Evolutionary conservation across 1,140 invertebrate genomes (phyloP).

Genomic region (Coboldia fuscipes): DNA sequence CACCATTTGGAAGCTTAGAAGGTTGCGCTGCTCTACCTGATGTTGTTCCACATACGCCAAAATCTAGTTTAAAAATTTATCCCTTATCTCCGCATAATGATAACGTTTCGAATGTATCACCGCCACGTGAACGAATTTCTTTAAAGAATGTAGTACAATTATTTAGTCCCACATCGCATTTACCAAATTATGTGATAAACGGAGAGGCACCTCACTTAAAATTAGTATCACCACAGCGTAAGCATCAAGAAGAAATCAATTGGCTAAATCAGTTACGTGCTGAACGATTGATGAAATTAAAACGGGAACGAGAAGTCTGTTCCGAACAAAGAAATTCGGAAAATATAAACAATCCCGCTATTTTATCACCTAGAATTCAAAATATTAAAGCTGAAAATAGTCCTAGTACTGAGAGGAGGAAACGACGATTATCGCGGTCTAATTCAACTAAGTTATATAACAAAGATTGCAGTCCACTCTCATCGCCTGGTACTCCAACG

Average conservation of each 20-base stretch:
- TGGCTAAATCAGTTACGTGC: conserved; percentile 48
- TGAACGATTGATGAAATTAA: conserved; percentile 22
- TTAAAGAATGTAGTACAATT: conserved; percentile 10
- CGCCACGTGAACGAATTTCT: conserved; percentile 4
- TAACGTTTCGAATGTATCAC: not conserved
- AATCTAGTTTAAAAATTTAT: not conserved
- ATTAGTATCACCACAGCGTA: conserved; percentile 41
- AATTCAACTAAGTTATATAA: too few relatives aligned
- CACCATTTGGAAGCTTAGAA: too few relatives aligned
- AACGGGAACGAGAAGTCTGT: not conserved
- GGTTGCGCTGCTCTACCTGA: too few relatives aligned
- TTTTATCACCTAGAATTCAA: too few relatives aligned
- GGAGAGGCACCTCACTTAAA: conserved; percentile 50
- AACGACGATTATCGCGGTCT: too few relatives aligned
- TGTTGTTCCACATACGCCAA: not conserved
- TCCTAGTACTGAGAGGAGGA: too few relatives aligned
- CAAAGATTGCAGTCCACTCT: too few relatives aligned
- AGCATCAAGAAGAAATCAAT: conserved; percentile 34
- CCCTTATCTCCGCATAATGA: conserved; percentile 12
- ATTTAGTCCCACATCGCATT: conserved; percentile 42
- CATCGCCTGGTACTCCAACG: too few relatives aligned
- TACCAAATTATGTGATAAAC: conserved; percentile 54
- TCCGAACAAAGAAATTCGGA: too few relatives aligned
- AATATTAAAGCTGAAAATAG: too few relatives aligned
- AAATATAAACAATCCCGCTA: too few relatives aligned